Base-by-base conservation (phyloP, 2,797 vertebrate genomes). In the Bovichtus diacanthus region DNA sequence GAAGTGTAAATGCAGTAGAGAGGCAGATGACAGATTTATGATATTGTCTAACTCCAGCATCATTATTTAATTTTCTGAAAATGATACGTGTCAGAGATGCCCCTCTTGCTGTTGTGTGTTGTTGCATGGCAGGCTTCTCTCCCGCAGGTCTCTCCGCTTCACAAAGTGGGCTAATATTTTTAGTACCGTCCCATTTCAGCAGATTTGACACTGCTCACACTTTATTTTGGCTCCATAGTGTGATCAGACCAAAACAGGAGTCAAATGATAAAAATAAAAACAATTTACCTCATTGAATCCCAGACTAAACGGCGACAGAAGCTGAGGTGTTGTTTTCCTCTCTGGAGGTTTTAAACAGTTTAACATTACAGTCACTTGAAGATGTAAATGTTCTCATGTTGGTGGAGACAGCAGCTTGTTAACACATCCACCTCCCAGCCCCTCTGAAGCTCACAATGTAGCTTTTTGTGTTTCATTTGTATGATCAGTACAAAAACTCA, bases 111-210 rank as follows among this genome's bases (percentile, higher is more conserved):
- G 34, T 62, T 0, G 2, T 39, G 41, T 77, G 66, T 63, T 73
- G 63, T 76, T 63, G 56, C 67, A 54, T 10, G 43, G 25, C 70
- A 70, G 38, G 56, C 36, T 67, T 74, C 62, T 71, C 70, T 78
- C 65, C 79, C 63, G 76, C 83, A 80, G 69, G 77, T 77, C 82
- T 77, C 82, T 62, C 55, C 13, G 9, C n/a, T 86, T 85, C 74
- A 78, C 49, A 87, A 95, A 93, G 83, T 95, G 92, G 93, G 94
- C 86, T 93, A 92, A 90, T 95, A 95, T 95, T 93, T 95, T 90
- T 95, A 95, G 94, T 54, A 84, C 58, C 23, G 90, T 79, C 91
- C 93, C 80, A 92, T 91, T 95, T 95, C 85, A 80, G 81, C 72
- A 55, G 78, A 86, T 91, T 89, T 93, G 88, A 93, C 90, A 77